These are phyloP conservation scores for Neopipo cinnamomea DNA, from an alignment of 2,113 vertebrate species.

Conservation along the genomic window DNA sequence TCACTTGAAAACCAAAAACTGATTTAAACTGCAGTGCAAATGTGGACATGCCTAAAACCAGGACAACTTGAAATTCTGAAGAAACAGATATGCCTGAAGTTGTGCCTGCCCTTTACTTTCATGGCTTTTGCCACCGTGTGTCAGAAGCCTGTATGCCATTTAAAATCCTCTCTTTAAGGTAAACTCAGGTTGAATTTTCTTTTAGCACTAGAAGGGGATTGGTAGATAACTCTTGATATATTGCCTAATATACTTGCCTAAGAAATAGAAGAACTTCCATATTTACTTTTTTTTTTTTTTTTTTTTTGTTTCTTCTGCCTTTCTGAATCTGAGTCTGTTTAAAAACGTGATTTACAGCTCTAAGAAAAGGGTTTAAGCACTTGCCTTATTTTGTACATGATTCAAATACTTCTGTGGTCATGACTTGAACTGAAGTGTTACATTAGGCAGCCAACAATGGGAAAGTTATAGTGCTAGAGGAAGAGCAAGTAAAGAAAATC, in stretches of 20 bases:
- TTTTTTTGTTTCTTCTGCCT: background rate
- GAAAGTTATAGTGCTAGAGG: background rate
- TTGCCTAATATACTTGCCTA: background rate
- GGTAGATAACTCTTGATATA: background rate
- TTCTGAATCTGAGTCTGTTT: background rate
- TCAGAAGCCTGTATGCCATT: background rate
- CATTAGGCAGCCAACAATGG: background rate
- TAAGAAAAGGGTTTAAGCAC: background rate
- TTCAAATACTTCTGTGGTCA: background rate
- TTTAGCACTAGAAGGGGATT: background rate
- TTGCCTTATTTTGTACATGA: background rate
- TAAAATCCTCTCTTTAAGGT: background rate
- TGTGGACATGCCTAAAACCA: background rate
- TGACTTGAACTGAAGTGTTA: background rate
- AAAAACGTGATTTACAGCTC: background rate
- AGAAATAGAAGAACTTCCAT: background rate
- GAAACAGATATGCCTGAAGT: background rate
- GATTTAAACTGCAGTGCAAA: background rate
- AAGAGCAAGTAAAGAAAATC: background rate
- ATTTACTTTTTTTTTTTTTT: rapidly evolving
- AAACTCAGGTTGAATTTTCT: background rate
- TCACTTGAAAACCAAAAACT: background rate
- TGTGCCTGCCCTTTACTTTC: background rate
- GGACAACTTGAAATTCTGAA: background rate
- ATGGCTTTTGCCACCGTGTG: background rate